Conservation (phyloP, 2,888 invertebrate genomes). For the Stenurella melanura region DNA sequence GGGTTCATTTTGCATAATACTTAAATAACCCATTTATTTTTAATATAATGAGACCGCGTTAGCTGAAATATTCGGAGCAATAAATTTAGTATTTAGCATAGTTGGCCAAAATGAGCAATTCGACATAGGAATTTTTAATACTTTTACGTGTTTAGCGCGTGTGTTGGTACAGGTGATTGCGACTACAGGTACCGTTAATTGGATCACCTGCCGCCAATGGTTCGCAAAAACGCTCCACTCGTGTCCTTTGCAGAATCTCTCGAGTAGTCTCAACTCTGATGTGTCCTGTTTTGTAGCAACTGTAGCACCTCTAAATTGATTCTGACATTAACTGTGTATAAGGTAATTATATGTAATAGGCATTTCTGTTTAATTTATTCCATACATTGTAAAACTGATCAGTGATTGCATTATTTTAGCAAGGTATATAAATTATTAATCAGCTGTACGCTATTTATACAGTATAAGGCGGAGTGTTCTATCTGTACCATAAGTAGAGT, state of each 20-base stretch:
- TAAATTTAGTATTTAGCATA: constrained; percentile 46
- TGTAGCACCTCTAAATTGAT: constrained; percentile 11
- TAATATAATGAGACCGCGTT: constrained; percentile 30
- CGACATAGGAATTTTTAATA: constrained; percentile 61
- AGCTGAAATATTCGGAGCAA: constrained; percentile 27
- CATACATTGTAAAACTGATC: neutral
- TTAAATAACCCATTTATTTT: constrained; percentile 25
- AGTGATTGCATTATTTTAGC: neutral
- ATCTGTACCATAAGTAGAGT: too few relatives aligned
- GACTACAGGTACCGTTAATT: constrained; percentile 73
- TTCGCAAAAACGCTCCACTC: constrained; percentile 50
- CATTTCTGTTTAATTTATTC: neutral
- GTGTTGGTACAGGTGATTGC: constrained; percentile 71
- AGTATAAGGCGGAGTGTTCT: too few relatives aligned
- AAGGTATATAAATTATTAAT: neutral
- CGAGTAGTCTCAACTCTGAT: neutral
- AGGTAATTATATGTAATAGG: constrained; percentile 3
- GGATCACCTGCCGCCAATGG: constrained; percentile 69
- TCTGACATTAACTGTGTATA: constrained; percentile 2
- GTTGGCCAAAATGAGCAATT: constrained; percentile 54
- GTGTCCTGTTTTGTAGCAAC: constrained; percentile 13
- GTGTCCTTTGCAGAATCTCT: constrained; percentile 24
- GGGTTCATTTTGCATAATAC: constrained; percentile 31
- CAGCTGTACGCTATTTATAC: neutral
- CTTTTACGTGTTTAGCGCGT: constrained; percentile 63